phyloP scores from a whole-genome alignment of 2,113 vertebrate genomes.

The Neopipo cinnamomea region DNA sequence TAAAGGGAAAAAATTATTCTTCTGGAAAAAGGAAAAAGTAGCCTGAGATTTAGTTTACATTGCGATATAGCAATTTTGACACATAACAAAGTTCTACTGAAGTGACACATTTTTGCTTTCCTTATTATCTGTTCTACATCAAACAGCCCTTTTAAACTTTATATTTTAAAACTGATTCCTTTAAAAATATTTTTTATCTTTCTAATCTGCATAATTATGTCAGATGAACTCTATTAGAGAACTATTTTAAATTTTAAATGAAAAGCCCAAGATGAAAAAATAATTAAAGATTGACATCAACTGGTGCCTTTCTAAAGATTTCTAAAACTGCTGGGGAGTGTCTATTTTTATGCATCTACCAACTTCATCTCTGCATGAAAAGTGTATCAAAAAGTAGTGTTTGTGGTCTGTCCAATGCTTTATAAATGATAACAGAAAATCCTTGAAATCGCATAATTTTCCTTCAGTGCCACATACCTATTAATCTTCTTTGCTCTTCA shows the following conservation, averaged over 20 bases:
- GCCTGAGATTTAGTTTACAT: not conserved
- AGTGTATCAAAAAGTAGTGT: not conserved
- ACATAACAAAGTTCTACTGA: not conserved
- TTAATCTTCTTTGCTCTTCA: not conserved
- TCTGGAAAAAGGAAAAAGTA: not conserved
- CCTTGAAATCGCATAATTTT: not conserved
- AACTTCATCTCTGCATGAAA: not conserved
- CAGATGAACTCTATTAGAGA: not conserved
- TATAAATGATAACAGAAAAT: not conserved
- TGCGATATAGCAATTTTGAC: not conserved
- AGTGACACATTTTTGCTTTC: not conserved
- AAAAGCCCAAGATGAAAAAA: not conserved
- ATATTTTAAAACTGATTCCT: not conserved
- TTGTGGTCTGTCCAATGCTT: not conserved
- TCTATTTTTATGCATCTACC: not conserved
- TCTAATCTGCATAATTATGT: not conserved
- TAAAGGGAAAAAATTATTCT: not conserved
- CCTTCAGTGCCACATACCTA: not conserved
- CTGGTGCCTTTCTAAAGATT: not conserved
- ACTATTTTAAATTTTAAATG: slow-evolving; percentile 4
- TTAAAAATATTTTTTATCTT: not conserved
- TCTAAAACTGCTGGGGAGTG: not conserved
- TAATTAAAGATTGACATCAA: not conserved
- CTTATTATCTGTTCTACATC: not conserved
- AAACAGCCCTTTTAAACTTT: not conserved